These are phyloP conservation scores for Plemyria rubiginata DNA, from an alignment of 2,888 invertebrate genomes.

Conservation along the genomic window DNA sequence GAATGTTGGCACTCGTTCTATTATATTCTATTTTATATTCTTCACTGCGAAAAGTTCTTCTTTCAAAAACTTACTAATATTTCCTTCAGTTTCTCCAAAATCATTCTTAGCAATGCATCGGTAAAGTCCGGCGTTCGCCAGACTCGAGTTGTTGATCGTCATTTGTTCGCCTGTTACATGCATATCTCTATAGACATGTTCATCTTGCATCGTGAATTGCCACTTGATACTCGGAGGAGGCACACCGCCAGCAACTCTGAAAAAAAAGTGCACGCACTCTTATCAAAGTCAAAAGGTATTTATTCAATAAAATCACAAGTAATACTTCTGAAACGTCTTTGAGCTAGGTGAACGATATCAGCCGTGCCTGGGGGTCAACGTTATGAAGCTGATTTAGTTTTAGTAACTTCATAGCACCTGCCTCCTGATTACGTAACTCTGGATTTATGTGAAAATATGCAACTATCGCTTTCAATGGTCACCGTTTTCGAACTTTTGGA, in stretches of 20 bases:
- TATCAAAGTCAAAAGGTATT: background rate
- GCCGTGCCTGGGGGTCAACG: no score
- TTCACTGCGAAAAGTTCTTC: background rate
- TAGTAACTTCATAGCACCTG: no score
- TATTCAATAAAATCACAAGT: no score
- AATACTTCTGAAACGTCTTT: no score
- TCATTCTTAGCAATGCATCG: constrained; percentile 17
- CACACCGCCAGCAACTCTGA: constrained; percentile 19
- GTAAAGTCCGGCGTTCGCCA: constrained; percentile 24
- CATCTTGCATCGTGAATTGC: constrained; percentile 9
- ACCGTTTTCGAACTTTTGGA: background rate
- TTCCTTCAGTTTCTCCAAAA: background rate
- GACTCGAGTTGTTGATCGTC: background rate
- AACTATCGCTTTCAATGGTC: no score
- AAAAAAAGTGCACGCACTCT: no score
- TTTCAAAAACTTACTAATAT: constrained; percentile 7
- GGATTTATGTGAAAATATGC: no score
- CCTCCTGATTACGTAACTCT: no score
- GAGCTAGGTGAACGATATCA: no score
- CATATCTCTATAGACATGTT: constrained; percentile 4
- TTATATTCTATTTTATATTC: no score
- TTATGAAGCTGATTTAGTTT: no score
- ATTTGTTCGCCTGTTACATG: constrained; percentile 15
- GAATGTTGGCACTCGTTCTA: no score
- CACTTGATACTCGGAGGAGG: constrained; percentile 21